A percentile compares a stretch with the other conserved stretches of the same genome.
phyloP scores from a whole-genome alignment of 2,113 vertebrate species.

The Chaetodon auriga region DNA sequence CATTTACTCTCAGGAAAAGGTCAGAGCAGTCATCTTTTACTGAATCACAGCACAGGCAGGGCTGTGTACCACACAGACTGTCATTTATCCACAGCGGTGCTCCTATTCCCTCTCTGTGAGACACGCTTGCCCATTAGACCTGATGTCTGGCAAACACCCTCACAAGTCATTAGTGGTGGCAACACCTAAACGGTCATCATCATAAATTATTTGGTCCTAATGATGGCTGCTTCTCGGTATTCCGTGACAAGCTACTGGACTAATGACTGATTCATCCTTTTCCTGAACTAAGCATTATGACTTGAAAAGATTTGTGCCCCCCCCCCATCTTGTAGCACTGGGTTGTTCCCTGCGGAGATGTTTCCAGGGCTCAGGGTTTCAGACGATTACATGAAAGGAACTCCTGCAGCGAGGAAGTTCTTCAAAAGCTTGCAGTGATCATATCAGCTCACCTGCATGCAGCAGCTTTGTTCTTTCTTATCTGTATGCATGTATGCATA shows the following conservation, averaged over 20 bases:
- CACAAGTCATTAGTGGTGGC: conserved; percentile 37
- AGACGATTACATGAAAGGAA: conserved; percentile 16
- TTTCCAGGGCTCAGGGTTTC: conserved; percentile 32
- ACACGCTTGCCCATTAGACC: conserved; percentile 21
- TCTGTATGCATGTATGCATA: not conserved
- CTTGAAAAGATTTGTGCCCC: not conserved
- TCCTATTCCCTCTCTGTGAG: conserved; percentile 14
- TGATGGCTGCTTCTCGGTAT: conserved; percentile 13
- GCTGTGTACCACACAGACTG: conserved; percentile 2
- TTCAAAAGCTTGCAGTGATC: not conserved
- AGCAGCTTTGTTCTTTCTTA: not conserved
- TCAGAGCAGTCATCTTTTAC: conserved; percentile 57
- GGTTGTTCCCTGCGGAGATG: conserved; percentile 15
- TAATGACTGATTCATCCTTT: conserved; percentile 33
- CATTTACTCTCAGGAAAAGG: conserved; percentile 60
- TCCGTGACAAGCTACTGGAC: conserved; percentile 9
- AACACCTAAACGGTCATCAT: conserved; percentile 28
- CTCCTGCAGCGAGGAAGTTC: conserved; percentile 17
- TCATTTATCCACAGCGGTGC: conserved; percentile 27
- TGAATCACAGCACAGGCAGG: conserved; percentile 27
- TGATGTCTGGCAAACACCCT: conserved; percentile 29
- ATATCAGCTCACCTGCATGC: not conserved
- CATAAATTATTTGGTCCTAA: conserved; percentile 39
- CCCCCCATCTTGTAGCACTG: not conserved
- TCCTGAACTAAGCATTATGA: not conserved